These are phyloP conservation scores for Aegithalos caudatus DNA, from an alignment of 2,113 vertebrate species.

Conservation along the genomic window DNA sequence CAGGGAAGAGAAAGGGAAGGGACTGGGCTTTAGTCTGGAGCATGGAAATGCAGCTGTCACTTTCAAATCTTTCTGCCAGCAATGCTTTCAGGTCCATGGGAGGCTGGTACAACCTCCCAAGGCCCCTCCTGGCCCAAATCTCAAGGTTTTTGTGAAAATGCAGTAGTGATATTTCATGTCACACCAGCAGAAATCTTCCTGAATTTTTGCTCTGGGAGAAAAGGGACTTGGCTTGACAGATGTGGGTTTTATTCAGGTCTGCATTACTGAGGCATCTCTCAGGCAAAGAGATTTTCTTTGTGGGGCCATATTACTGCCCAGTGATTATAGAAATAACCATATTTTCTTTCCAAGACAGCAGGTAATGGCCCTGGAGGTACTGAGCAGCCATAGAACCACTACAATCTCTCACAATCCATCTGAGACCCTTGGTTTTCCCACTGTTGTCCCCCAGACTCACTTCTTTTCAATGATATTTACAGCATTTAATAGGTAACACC, in stretches of 20 bases:
- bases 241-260: background rate
- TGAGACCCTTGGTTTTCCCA: background rate
- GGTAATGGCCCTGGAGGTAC: background rate
- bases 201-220: background rate
- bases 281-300: conserved; percentile 14
- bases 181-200: background rate
- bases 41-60: background rate
- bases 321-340: conserved; percentile 17
- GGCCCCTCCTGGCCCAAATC: no score
- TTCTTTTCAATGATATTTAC: conserved; percentile 1
- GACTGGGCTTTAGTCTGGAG: background rate
- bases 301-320: background rate
- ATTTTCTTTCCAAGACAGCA: conserved; percentile 17
- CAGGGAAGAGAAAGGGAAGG: background rate
- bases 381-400: background rate
- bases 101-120: background rate
- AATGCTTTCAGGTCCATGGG: background rate
- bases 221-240: background rate
- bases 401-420: background rate
- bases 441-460: background rate
- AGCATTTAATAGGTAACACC: background rate
- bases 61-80: background rate
- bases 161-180: background rate
- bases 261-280: background rate
- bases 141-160: background rate